Conservation (phyloP, 1,140 invertebrate species). For the Ruditapes philippinarum region DNA sequence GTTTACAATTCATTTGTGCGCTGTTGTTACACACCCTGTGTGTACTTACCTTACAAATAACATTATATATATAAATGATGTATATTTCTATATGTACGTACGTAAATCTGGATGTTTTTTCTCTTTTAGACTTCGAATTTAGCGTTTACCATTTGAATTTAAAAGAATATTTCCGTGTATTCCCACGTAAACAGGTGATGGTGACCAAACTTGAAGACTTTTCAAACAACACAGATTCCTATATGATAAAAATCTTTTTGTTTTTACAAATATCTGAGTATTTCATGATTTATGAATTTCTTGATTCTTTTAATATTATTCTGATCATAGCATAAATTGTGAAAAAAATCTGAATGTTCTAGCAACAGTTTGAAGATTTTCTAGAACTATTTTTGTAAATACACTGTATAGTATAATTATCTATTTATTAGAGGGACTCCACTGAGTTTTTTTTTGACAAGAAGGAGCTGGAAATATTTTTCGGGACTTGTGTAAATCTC, state of each 20-base stretch:
- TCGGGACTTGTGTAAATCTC: too few relatives aligned
- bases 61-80: too few relatives aligned
- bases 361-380: too few relatives aligned
- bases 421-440: background rate
- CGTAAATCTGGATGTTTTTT: too few relatives aligned
- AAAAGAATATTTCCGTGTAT: conserved; percentile 10
- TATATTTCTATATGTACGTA: too few relatives aligned
- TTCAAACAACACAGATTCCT: background rate
- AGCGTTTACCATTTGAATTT: background rate
- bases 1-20: too few relatives aligned
- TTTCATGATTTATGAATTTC: background rate
- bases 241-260: background rate
- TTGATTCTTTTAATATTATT: background rate
- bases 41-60: too few relatives aligned
- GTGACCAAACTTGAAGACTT: conserved; percentile 5
- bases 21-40: too few relatives aligned
- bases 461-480: background rate
- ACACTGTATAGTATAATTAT: background rate
- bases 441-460: background rate
- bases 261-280: conserved; percentile 12
- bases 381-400: background rate
- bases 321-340: too few relatives aligned
- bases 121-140: background rate
- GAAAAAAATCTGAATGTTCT: too few relatives aligned
- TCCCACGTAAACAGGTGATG: conserved; percentile 3